Evolutionary conservation across 1,140 invertebrate species (phyloP).

Genomic region (Sitobion miscanthi): DNA sequence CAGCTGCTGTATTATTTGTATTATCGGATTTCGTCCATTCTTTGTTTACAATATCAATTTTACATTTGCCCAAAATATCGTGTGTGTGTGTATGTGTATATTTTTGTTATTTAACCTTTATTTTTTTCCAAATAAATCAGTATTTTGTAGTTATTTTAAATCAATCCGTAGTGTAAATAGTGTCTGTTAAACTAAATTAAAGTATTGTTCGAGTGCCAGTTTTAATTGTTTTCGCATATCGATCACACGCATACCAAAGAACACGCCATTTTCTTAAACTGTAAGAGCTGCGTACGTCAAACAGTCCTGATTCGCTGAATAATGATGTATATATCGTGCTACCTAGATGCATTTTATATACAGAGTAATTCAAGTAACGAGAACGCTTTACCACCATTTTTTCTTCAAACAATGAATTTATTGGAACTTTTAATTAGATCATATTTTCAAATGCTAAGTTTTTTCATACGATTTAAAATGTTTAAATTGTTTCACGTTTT

Average conservation of each 20-base stretch:
- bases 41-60: neutral
- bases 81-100: neutral
- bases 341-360: no score
- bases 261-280: neutral
- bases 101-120: neutral
- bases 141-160: neutral
- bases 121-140: neutral
- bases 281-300: no score
- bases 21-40: neutral
- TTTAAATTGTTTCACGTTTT: no score
- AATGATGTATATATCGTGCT: no score
- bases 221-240: neutral
- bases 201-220: neutral
- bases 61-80: neutral
- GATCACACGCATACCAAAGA: neutral
- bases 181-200: neutral
- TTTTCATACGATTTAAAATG: no score
- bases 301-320: no score
- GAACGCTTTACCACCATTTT: no score
- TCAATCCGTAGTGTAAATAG: neutral
- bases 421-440: no score
- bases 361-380: no score
- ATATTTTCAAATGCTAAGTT: no score
- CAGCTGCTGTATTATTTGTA: neutral
- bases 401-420: no score